Base-by-base conservation (phyloP, 2,113 vertebrate species). In the Centropus unirufus region DNA sequence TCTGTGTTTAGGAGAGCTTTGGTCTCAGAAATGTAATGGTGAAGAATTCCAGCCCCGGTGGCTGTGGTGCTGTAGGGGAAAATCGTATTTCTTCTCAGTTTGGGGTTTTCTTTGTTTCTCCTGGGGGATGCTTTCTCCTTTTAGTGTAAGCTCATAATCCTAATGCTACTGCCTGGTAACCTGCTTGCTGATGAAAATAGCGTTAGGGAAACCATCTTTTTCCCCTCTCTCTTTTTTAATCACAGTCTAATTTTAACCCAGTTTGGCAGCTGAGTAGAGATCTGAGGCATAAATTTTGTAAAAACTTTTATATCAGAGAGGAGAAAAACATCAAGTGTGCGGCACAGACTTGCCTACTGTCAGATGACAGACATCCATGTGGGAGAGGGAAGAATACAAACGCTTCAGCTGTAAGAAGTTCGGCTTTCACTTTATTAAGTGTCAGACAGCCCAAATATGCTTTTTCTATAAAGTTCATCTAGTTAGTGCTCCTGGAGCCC, bases 1-100 rank as follows among this genome's bases (percentile, higher is more conserved):
- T 67, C 87, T 96, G 87, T 57, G 94, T 91, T 75, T 27, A 73
- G 83, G 91, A 93, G 84, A 95, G 76, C 59, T 86, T 77, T 81
- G 42, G 7, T 55, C 87, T 89, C 47, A 6, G 69, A 68, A 63
- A 30, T 4, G 12, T 9, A 34, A 5, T 4, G 66, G 14, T 82
- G 63, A 2, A 79, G 83, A 55, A 29, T 73, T 77, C 84, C 64
- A 90, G 80, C 92, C 58, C 40, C 8, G 0, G 17, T 87, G 69
- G 61, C 32, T 87, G 39, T 30, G 36, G 89, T 61, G 40, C 49
- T 32, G 49, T 40, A 22, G 12, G 19, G 30, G 21, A 54, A 64
- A 49, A 18, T 54, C 22, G 30, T 7, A 44, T 34, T 91, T 9
- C 74, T 75, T 67, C 86, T 68, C 63, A 11, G 1, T 61, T 69